Base-by-base conservation (phyloP, 2,113 vertebrate species). In the Sterna hirundo region DNA sequence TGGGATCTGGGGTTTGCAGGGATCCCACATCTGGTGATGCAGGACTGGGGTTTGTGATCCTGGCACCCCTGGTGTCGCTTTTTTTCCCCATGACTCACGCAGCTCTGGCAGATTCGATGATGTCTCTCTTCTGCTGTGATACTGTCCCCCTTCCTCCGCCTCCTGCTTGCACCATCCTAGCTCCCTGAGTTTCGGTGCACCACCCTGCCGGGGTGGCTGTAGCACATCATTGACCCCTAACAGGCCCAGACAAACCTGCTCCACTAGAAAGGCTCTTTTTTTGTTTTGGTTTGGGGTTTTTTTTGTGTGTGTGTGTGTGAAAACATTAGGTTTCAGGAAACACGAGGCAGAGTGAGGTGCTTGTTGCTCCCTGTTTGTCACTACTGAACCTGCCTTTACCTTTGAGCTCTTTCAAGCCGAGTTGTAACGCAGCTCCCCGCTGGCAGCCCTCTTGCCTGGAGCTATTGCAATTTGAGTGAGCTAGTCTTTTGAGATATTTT, bases 401-500 rank as follows among this genome's bases (percentile, higher is more conserved):
- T 85, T 8, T 66, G 29, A 91, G 94, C 42, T 88, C 75, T 74
- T 83, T 77, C 66, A 93, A 91, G 83, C n/a, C 1, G 19, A 83
- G 72, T 15, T 55, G 47, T 55, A 83, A 93, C 3, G 13, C 9
- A 4, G 57, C 77, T 94, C 49, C 86, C 88, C 79, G 72, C 95
- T 94, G 83, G 69, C 29, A 78, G 36, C 52, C 65, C 47, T 68
- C 65, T 84, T 76, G 77, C 89, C 89, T 82, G 32, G 52, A 96
- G 96, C 89, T 84, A 55, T 30, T 82, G 83, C 77, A 86, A 44
- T 88, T 84, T 66, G 60, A 95, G 55, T 6, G 46, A 92, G 83
- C n/a, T 54, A 9, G 25, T 88, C 89, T 78, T 92, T 32, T 65
- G 64, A 95, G 72, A 38, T 64, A 47, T 68, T 89, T 95, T 86